Evolutionary conservation across 1,140 invertebrate genomes (phyloP).

Genomic region (Choristoneura fumiferana): DNA sequence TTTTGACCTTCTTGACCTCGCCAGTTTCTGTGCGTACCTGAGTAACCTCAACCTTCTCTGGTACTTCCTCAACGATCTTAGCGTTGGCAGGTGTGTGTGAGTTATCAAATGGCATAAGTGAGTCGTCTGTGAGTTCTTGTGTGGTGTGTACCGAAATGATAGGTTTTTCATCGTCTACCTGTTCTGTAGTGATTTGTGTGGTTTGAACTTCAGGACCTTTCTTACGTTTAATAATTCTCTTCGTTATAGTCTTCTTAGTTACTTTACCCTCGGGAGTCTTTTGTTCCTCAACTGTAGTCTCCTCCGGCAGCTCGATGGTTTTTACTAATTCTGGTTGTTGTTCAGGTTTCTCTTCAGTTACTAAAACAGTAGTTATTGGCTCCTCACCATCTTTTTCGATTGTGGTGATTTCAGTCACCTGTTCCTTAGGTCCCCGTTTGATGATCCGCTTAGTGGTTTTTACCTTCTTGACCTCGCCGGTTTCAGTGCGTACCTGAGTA

Average conservation of each 20-base stretch:
- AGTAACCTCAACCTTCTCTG: too few relatives aligned
- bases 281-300: constrained; percentile 40
- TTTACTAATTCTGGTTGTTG: constrained; percentile 26
- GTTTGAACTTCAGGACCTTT: constrained; percentile 41
- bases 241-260: constrained; percentile 58
- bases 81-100: constrained; percentile 41
- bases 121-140: constrained; percentile 38
- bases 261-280: constrained; percentile 45
- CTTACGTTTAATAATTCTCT: constrained; percentile 55
- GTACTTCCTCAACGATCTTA: background rate
- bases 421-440: constrained; percentile 64
- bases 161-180: constrained; percentile 42
- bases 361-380: constrained; percentile 43
- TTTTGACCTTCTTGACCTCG: background rate
- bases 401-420: constrained; percentile 69
- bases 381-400: constrained; percentile 72
- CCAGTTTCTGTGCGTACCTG: too few relatives aligned
- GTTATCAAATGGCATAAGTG: constrained; percentile 26
- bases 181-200: constrained; percentile 48
- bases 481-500: constrained; percentile 20
- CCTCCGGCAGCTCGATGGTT: constrained; percentile 30
- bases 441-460: constrained; percentile 60
- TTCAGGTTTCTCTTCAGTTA: constrained; percentile 31
- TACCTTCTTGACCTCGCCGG: constrained; percentile 55
- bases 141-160: constrained; percentile 34